Percentiles rank a stretch among this genome's conserved stretches.
Conservation (phyloP, 2,113 vertebrate species). For the Rhinoderma darwinii region DNA sequence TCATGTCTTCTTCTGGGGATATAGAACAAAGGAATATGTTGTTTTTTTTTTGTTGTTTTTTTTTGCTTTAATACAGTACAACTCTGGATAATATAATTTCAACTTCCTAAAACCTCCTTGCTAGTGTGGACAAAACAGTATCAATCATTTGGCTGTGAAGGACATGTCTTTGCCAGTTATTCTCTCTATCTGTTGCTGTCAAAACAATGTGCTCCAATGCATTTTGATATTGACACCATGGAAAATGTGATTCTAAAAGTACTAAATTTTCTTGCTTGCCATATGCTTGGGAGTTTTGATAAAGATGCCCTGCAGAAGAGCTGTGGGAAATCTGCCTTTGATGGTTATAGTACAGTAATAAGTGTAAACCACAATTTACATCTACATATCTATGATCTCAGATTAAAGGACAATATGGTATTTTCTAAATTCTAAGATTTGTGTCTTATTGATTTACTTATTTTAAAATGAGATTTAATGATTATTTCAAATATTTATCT, state of each 20-base stretch:
- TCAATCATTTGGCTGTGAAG: conserved; percentile 48
- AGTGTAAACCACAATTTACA: background rate
- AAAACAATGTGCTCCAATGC: conserved; percentile 42
- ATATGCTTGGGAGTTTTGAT: conserved; percentile 40
- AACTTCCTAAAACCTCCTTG: conserved; percentile 31
- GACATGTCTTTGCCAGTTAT: conserved; percentile 46
- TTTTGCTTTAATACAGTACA: background rate
- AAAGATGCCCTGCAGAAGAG: conserved; percentile 31
- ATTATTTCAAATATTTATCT: background rate
- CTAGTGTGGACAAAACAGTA: conserved; percentile 40
- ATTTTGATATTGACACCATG: conserved; percentile 46
- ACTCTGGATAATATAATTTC: conserved; percentile 29
- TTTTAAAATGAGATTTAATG: background rate
- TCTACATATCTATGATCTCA: background rate
- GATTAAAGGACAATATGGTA: background rate
- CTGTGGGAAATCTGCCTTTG: conserved; percentile 7
- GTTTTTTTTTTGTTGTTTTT: too few relatives aligned
- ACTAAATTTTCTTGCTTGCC: conserved; percentile 29
- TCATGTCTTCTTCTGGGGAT: background rate
- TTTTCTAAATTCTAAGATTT: background rate
- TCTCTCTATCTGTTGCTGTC: conserved; percentile 49
- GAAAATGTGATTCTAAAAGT: conserved; percentile 36
- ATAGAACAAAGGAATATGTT: background rate
- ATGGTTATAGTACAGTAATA: background rate
- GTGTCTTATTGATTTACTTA: background rate